Base-by-base conservation (phyloP, 2,113 vertebrate genomes). In the Chionis minor region DNA sequence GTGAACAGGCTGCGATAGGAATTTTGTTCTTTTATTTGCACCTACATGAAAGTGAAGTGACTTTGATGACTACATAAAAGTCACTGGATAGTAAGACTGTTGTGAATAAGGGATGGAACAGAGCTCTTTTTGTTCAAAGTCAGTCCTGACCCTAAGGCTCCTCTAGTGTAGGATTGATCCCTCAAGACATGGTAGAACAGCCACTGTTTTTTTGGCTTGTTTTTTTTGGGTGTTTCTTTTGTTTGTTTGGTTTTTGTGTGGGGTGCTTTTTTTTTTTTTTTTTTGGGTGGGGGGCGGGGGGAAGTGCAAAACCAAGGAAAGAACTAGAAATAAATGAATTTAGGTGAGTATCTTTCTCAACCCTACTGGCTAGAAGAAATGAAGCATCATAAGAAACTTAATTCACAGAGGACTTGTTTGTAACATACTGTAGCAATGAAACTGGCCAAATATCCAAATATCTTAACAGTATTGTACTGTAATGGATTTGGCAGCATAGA, bases 1-100 rank as follows among this genome's bases (percentile, higher is more conserved):
- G 19, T 1, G 14, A 72, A 14, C 0, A 11, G 30, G 19, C 33
- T 33, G 51, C 6, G 21, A 8, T 1, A 15, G 14, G 12, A 73
- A 5, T 51, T 79, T 14, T 22, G 9, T 15, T 23, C 82, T 90
- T 90, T 66, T 15, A 12, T 58, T 88, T 71, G 14, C 65, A 82
- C 44, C 33, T 26, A 11, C 6, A 4, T 1, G 6, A 8, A 87
- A 42, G 18, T 8, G 12, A 54, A 51, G 10, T 4, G 24, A 28
- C 62, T 91, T 40, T 56, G 55, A 56, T 44, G 30, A 32, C 77
- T 72, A 22, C 51, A 35, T 52, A 35, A 9, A 65, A 30, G 30
- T 58, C 52, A 54, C 21, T 35, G 71, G 20, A 70, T 28, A 23
- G 5, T 14, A 18, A 55, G 21, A 4, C 2, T 38, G 27, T 6